Evolutionary conservation across 2,113 vertebrate genomes (phyloP).

Genomic region (Proteles cristata): DNA sequence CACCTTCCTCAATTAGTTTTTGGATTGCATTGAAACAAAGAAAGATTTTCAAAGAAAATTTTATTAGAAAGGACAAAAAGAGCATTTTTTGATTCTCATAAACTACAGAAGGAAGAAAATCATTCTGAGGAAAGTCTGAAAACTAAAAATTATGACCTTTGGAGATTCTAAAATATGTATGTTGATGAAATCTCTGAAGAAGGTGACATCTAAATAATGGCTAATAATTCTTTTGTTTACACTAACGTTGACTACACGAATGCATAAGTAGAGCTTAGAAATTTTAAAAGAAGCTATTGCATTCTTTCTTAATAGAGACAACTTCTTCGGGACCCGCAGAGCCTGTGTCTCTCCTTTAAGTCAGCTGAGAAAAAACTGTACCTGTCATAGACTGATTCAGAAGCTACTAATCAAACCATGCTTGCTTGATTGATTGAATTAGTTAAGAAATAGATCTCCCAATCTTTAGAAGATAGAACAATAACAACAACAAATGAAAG

Average conservation of each 20-base stretch:
- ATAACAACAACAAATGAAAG: background rate
- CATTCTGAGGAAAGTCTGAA: background rate
- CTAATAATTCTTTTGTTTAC: background rate
- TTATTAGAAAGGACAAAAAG: background rate
- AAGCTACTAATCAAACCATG: background rate
- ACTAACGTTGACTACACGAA: background rate
- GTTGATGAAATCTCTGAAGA: background rate
- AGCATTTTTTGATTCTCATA: background rate
- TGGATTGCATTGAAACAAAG: background rate
- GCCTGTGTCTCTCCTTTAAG: background rate
- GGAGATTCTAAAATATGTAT: background rate
- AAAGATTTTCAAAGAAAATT: background rate
- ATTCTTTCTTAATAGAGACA: background rate
- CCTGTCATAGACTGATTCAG: background rate
- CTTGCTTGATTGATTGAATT: background rate
- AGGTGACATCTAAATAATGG: background rate
- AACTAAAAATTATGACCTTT: constrained; percentile 15
- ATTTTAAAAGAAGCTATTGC: background rate
- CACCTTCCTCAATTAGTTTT: background rate
- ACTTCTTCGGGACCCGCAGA: background rate
- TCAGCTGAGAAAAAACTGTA: background rate
- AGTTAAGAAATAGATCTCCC: background rate
- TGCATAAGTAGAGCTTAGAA: background rate
- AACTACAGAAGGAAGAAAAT: background rate
- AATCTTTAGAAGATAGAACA: background rate